Base-by-base conservation (phyloP, 1,140 invertebrate genomes). In the Asbolus verrucosus region DNA sequence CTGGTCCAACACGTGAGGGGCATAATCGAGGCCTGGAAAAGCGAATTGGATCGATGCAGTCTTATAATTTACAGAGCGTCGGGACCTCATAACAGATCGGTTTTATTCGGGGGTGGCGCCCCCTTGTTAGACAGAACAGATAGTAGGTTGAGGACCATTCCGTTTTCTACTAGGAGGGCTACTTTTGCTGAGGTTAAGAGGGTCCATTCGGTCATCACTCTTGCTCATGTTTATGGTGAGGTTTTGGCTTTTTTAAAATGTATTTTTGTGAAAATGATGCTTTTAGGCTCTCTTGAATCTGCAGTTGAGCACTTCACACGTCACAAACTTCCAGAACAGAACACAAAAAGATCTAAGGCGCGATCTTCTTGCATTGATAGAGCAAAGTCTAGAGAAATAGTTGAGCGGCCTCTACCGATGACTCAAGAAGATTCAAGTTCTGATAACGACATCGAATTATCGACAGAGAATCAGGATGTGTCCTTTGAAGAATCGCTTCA, bases 101-200 rank as follows among this genome's bases (percentile, higher is more conserved):
- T 92, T 1, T 81, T 96, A 6, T 95, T 94, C 76, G 88, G 90
- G 13, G 91, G 92, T 13, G 90, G 89, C 75, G 87, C 86, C 68
- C 88, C 92, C 1, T 81, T 87, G 0, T 79, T 95, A 6, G 84
- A 88, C 70, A 88, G 88, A 78, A 84, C 82, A 38, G 92, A 94
- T 78, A 36, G 75, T 4, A 82, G 91, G 65, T 80, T 96, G 6
- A 82, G 93, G 77, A 87, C 85, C 31, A 86, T 96, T 71, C 94
- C 94, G 3, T 94, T 97, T 81, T 88, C 91, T 0, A 95, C 94
- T 0, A 85, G 89, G 73, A 85, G 93, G 75, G 90, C 94, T 1
- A 94, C 92, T 1, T 93, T 90, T 73, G 91, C 87, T 61, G 94
- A 96, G 85, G 87, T 94, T 0, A 86, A 90, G 78, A 84, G 93